phyloP scores from a whole-genome alignment of 2,888 invertebrate genomes.

The Habroteleia sp. region DNA sequence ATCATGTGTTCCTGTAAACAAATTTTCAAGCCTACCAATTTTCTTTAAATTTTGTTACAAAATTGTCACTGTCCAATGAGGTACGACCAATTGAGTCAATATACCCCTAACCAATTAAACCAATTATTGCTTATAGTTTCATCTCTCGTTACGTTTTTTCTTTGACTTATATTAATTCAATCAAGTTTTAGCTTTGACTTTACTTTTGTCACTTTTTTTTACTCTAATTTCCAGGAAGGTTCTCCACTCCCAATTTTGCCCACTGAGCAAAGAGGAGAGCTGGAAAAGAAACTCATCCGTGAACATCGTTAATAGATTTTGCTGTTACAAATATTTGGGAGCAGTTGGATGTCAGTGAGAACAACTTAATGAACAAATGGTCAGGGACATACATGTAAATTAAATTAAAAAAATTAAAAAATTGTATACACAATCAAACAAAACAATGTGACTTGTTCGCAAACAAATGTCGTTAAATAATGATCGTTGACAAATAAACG shows the following conservation, averaged over 20 bases:
- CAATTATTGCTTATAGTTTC: conserved; percentile 63
- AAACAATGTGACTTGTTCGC: conserved; percentile 76
- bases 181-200: conserved; percentile 59
- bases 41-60: conserved; percentile 78
- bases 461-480: conserved; percentile 22
- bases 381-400: conserved; percentile 74
- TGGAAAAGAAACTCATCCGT: conserved; percentile 85
- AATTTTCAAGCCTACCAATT: conserved; percentile 80
- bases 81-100: conserved; percentile 76
- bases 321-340: conserved; percentile 68
- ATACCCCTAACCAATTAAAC: conserved; percentile 77
- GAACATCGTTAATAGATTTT: conserved; percentile 76
- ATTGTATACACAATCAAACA: conserved; percentile 25
- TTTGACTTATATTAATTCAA: too few species aligned
- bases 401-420: conserved; percentile 54
- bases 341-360: conserved; percentile 75
- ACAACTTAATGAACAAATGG: conserved; percentile 76
- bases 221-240: conserved; percentile 74
- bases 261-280: conserved; percentile 94
- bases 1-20: conserved; percentile 79
- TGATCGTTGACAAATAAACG: conserved; percentile 13
- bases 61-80: conserved; percentile 79
- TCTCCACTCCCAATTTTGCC: conserved; percentile 87
- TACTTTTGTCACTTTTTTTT: conserved; percentile 16
- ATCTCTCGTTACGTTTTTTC: too few species aligned